Percentiles rank a stretch among this genome's conserved stretches.
Evolutionary conservation across 2,113 vertebrate species (phyloP).

Genomic region (Numida meleagris): DNA sequence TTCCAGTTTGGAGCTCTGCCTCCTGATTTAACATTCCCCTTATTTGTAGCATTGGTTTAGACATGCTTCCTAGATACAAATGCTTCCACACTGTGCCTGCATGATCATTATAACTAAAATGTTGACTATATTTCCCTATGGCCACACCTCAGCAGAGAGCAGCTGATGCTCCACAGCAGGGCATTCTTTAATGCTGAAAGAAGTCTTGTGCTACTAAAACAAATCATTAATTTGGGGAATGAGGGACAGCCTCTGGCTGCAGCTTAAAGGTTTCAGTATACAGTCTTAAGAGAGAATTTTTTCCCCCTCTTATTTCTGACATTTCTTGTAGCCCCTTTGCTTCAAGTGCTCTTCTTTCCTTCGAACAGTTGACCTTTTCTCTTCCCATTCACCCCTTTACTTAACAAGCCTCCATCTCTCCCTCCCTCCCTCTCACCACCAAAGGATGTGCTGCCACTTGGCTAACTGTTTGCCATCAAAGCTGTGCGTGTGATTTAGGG

Average conservation of each 20-base stretch:
- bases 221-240: background rate
- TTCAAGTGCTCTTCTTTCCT: background rate
- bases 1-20: background rate
- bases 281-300: background rate
- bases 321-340: background rate
- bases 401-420: background rate
- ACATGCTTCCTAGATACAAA: background rate
- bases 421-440: background rate
- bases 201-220: background rate
- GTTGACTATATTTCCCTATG: background rate
- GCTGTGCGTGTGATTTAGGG: background rate
- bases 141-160: background rate
- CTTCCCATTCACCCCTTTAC: background rate
- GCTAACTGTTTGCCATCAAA: background rate
- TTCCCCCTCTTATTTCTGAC: background rate
- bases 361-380: background rate
- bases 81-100: background rate
- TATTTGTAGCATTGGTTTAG: background rate
- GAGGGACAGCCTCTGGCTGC: background rate
- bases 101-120: background rate
- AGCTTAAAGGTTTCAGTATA: background rate
- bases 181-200: background rate
- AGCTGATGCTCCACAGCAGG: background rate
- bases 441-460: background rate
- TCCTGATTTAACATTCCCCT: background rate